Percentiles rank a stretch among this genome's conserved stretches.
phyloP scores from a whole-genome alignment of 2,113 vertebrate species.

The Pseudopodoces humilis region DNA sequence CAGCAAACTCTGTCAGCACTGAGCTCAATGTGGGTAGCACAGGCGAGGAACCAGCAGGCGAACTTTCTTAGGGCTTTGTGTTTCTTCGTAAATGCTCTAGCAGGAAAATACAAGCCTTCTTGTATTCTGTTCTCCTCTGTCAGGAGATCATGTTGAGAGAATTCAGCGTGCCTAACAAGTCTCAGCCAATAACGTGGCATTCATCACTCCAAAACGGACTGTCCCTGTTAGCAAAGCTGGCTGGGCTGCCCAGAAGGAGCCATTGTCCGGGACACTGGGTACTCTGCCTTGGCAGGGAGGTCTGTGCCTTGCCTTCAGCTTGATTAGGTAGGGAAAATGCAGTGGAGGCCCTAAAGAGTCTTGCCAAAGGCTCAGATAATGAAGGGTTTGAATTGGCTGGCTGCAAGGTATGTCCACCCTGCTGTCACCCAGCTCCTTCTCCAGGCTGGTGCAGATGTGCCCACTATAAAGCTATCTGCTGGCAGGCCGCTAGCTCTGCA shows the following conservation, averaged over 20 bases:
- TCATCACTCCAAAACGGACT: not conserved
- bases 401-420: not conserved
- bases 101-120: constrained; percentile 26
- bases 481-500: not conserved
- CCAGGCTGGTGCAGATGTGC: not conserved
- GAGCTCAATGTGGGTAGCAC: not conserved
- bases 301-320: not conserved
- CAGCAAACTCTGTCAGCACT: constrained; percentile 3
- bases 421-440: not conserved
- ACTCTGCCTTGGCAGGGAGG: constrained; percentile 22
- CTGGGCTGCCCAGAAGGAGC: constrained; percentile 16
- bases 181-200: constrained; percentile 4
- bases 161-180: not conserved
- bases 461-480: not conserved
- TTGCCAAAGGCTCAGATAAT: constrained; percentile 10
- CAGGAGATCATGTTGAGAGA: constrained; percentile 31
- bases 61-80: constrained; percentile 14
- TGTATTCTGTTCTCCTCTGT: constrained; percentile 11
- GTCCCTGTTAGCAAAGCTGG: not conserved
- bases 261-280: not conserved
- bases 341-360: not conserved
- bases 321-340: constrained; percentile 47
- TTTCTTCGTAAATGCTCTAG: not conserved
- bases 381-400: not conserved
- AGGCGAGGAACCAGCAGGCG: not conserved